Base-by-base conservation (phyloP, 2,113 vertebrate species). In the Callithrix jacchus region DNA sequence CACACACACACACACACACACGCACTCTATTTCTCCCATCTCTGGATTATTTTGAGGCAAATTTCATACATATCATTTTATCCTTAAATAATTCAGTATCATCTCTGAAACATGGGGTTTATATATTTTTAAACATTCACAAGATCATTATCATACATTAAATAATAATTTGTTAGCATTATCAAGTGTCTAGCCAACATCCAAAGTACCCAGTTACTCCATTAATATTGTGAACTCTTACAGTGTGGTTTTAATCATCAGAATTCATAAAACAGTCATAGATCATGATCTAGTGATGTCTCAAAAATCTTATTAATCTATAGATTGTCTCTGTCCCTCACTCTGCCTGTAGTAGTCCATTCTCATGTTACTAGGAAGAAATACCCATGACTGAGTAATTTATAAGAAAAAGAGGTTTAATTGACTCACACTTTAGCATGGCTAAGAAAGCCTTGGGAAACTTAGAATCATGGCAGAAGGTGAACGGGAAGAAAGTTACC, bases 41-140 rank as follows among this genome's bases (percentile, higher is more conserved):
- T 86, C 27, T 71, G 61, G 6, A 49, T 83, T 82, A 87, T 45
- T 89, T 93, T 79, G 47, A 73, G 49, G 32, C 5, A 89, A 61
- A 92, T 93, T 74, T 42, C 13, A 92, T 32, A 40, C 6, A 80
- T 45, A 56, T n/a, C 30, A 77, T 35, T 74, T 89, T 37, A 91
- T 66, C 37, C n/a, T 95, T 76, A 77, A 91, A 77, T 93, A 84
- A 49, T 89, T 76, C 13, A 73, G 4, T n/a, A n/a, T 81, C 54
- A 52, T 71, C 27, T 90, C n/a, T 90, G 89, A n/a, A 73, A 49
- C 35, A 76, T 9, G 80, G 1, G 9, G 10, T 1, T 45, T 74
- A 71, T 47, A 49, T 88, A 89, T 88, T 83, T 84, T 96, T 83
- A 87, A 93, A 66, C 8, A 93, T 80, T 83, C 42, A 84, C 17